Percentiles rank a stretch among this genome's conserved stretches.
phyloP scores from a whole-genome alignment of 2,888 invertebrate genomes.

The Hipparchia semele region DNA sequence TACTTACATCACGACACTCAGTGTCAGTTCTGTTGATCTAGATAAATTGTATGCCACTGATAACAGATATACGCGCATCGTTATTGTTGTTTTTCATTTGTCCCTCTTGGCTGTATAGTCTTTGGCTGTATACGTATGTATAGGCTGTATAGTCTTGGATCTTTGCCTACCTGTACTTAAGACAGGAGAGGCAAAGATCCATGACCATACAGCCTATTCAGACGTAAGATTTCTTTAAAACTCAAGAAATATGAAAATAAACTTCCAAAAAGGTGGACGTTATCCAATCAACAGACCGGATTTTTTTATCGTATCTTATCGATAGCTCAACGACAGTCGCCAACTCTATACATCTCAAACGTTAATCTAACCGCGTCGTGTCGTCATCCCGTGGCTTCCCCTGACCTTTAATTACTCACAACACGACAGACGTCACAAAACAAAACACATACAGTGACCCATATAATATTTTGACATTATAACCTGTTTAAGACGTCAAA shows the following conservation, averaged over 20 bases:
- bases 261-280: not conserved
- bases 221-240: no score
- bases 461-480: not conserved
- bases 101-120: no score
- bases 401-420: conserved; percentile 38
- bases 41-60: not conserved
- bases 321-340: conserved; percentile 13
- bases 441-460: conserved; percentile 41
- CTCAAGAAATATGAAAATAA: no score
- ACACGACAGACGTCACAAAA: conserved; percentile 42
- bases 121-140: no score
- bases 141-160: no score
- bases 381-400: conserved; percentile 37
- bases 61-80: not conserved
- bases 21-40: not conserved
- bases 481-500: no score
- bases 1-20: not conserved
- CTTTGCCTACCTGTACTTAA: no score
- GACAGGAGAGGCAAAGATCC: no score
- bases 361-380: conserved; percentile 16
- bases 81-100: no score
- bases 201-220: no score
- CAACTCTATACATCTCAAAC: conserved; percentile 7
- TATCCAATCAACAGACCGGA: not conserved
- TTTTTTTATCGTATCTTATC: not conserved